Base-by-base conservation (phyloP, 2,888 invertebrate species). In the Xanthorhoe spadicearia region DNA sequence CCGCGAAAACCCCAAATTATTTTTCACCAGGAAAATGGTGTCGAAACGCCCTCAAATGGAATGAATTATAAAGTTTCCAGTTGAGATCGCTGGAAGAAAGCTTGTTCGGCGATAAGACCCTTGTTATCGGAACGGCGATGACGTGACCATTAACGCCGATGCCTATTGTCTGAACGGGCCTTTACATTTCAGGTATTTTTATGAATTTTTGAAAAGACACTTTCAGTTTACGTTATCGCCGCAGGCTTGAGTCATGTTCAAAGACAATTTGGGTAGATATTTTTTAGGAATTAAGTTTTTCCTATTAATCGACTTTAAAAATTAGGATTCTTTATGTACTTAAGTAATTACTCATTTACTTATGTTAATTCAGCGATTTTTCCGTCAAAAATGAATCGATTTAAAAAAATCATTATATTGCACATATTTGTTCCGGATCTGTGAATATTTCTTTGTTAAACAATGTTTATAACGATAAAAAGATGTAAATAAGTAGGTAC, bases 21-120 rank as follows among this genome's bases (percentile, higher is more conserved):
- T 69, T 62, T 55, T 46, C 32, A 46, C 53, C 56, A 65, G 73
- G 68, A 73, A 71, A 69, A 61, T 61, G n/a, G 69, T 53, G 50
- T 61, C 61, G 19, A 70, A 73, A 70, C 64, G 66, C 63, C 67
- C 59, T 61, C 57, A 32, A 6, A 60, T 69, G 72, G 59, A 64
- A 66, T 60, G 66, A 71, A 71, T 70, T 73, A 70, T 65, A 68
- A 68, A 65, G 52, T 65, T 73, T 70, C 64, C 68, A 66, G 58
- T 49, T 43, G 65, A 70, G 49, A 64, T 64, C 57, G 35, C 63
- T 68, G 64, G 65, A 60, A 68, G 68, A 70, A 69, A 55, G 64
- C 58, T 55, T 54, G 60, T 56, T 48, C 63, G 58, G 32, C 51
- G 50, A 49, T 64, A 52, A 64, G 67, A 53, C 63, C 59, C 67